Evolutionary conservation across 1,140 invertebrate genomes (phyloP).

Genomic region (Micrasema longulum): DNA sequence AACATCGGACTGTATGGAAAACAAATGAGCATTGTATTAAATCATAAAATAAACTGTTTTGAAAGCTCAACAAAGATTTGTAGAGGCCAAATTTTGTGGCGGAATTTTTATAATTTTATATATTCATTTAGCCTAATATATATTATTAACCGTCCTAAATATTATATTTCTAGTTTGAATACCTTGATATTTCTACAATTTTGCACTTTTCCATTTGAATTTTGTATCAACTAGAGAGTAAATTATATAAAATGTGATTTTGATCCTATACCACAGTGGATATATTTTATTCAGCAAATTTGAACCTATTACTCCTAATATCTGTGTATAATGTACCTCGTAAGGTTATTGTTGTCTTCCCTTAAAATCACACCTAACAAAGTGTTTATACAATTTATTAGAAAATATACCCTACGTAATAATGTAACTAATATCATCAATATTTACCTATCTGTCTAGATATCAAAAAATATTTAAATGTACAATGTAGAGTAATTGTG

Average conservation of each 20-base stretch:
- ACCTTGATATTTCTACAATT: slow-evolving; percentile 51
- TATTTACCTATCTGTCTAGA: slow-evolving; percentile 34
- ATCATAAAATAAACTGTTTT: too few relatives aligned
- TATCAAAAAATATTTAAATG: slow-evolving; percentile 1
- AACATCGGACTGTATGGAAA: too few relatives aligned
- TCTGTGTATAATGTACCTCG: slow-evolving; percentile 40
- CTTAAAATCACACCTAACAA: slow-evolving; percentile 40
- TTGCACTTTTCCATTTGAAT: slow-evolving; percentile 53
- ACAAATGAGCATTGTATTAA: too few relatives aligned
- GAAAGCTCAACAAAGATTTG: slow-evolving; percentile 14
- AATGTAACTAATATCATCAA: slow-evolving; percentile 27
- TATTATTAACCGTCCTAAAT: slow-evolving; percentile 52
- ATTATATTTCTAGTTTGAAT: slow-evolving; percentile 36
- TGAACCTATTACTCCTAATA: background rate
- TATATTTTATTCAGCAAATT: slow-evolving; percentile 1
- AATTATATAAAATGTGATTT: slow-evolving; percentile 25
- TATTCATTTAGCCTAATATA: slow-evolving; percentile 42
- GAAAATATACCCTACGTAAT: background rate
- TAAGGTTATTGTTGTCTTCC: slow-evolving; percentile 50
- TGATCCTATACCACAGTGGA: background rate
- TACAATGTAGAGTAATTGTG: slow-evolving; percentile 22
- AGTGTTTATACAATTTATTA: slow-evolving; percentile 36
- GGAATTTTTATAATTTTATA: slow-evolving; percentile 21
- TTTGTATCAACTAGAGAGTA: slow-evolving; percentile 39
- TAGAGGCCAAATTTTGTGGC: slow-evolving; percentile 1